These are phyloP conservation scores for Drosophila kohkoa DNA, from an alignment of 1,140 invertebrate genomes.

Conservation along the genomic window DNA sequence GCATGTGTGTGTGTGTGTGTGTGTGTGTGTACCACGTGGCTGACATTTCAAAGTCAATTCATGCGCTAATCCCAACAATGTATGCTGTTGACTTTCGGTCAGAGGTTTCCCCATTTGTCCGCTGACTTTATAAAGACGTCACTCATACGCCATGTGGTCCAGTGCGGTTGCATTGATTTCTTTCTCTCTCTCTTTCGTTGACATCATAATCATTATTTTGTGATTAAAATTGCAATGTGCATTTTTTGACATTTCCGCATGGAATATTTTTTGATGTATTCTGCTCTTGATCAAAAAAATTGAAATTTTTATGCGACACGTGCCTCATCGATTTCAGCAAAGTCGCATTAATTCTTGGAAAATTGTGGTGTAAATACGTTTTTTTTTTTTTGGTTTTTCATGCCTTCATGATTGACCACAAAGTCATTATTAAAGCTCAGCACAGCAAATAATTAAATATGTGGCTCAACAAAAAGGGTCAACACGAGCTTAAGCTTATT, in stretches of 20 bases:
- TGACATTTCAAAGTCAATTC: conserved; percentile 78
- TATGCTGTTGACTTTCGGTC: conserved; percentile 69
- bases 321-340: conserved; percentile 2
- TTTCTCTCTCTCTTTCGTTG: not conserved
- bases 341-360: conserved; percentile 3
- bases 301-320: conserved; percentile 5
- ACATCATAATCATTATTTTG: not conserved
- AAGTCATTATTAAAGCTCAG: conserved; percentile 19
- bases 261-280: not conserved
- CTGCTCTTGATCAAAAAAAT: not conserved
- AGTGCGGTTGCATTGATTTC: conserved; percentile 21
- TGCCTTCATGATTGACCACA: conserved; percentile 1
- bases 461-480: conserved; percentile 9
- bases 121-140: conserved; percentile 19
- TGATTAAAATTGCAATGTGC: not conserved
- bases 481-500: not conserved
- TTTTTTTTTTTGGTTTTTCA: not conserved
- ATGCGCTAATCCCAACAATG: conserved; percentile 74
- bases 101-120: conserved; percentile 7
- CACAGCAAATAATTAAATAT: conserved; percentile 21
- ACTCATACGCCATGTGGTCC: conserved; percentile 11
- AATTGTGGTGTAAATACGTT: conserved; percentile 1
- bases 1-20: conserved; percentile 31
- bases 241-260: not conserved
- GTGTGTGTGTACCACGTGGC: conserved; percentile 41